Percentiles rank a stretch among this genome's conserved stretches.
These are phyloP conservation scores for Xestia rhomboidea DNA, from an alignment of 2,888 invertebrate genomes.

Conservation along the genomic window DNA sequence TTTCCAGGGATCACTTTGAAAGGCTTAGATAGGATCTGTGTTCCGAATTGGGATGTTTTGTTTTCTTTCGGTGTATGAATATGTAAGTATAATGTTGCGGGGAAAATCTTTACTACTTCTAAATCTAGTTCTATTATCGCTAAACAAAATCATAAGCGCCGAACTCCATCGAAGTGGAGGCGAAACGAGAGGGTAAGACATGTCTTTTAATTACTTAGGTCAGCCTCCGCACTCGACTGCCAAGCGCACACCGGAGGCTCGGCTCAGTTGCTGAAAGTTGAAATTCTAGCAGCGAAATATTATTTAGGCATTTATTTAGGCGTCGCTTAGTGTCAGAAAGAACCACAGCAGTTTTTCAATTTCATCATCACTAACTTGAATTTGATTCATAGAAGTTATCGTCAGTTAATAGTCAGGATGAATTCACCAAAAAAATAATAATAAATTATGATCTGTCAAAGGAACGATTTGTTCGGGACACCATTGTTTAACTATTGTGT, in stretches of 20 bases:
- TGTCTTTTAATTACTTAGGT: too few species aligned
- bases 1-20: constrained; percentile 38
- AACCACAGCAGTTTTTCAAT: too few species aligned
- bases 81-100: not conserved
- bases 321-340: too few species aligned
- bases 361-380: not conserved
- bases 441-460: too few species aligned
- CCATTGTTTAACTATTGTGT: too few species aligned
- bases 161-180: too few species aligned
- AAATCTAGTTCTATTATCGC: not conserved
- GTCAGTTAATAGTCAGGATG: too few species aligned
- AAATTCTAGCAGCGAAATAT: not conserved
- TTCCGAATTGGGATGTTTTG: constrained; percentile 6
- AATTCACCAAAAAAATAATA: not conserved
- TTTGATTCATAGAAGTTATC: not conserved
- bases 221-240: too few species aligned
- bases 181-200: too few species aligned
- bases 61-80: constrained; percentile 10
- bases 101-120: not conserved
- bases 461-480: too few species aligned
- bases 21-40: constrained; percentile 29
- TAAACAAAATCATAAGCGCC: not conserved
- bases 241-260: too few species aligned
- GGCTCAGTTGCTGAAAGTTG: too few species aligned
- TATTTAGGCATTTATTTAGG: not conserved